Base-by-base conservation (phyloP, 2,797 vertebrate genomes). In the Aulostomus chinensis region DNA sequence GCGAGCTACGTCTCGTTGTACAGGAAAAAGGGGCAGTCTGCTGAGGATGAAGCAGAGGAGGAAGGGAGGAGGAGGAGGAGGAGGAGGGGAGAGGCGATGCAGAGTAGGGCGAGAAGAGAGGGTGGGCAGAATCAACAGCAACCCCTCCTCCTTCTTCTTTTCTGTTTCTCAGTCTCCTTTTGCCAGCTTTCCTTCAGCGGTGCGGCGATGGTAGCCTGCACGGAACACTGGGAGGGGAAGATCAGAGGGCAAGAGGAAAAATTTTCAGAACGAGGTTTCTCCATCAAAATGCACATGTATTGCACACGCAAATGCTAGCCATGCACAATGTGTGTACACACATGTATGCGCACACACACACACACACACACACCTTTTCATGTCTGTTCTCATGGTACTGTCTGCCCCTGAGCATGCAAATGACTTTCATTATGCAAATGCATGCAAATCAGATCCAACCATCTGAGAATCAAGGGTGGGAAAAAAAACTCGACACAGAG, bases 351-450 rank as follows among this genome's bases (percentile, higher is more conserved):
- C 66, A 68, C 53, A 74, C 75, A 37, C 56, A 66, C 69, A 76
- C 71, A 62, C 71, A 76, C 68, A 73, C 85, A 72, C 68, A 85
- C 87, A 88, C 87, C 87, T 91, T 91, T 90, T 90, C 91, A 92
- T 93, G 92, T 93, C 92, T 94, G 93, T 94, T 96, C 94, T 94
- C 93, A 94, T 93, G 93, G 93, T 94, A 94, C 92, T 91, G 93
- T 93, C 90, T 93, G 95, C 93, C 93, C 92, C 92, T 91, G 91
- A 93, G 94, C 96, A 98, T 98, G 95, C 93, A 98, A 98, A 98
- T 97, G 91, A 95, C 93, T 92, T 93, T 93, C 94, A 95, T 97
- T 98, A 98, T 98, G 95, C 94, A 97, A 96, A 98, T 98, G 58
- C 85, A 97, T 98, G 96, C 95, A 98, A 98, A 98, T 96, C 86